Evolutionary conservation across 2,113 vertebrate genomes (phyloP), one percentile per base, ranked within the genome.

Genomic region (Oenanthe oenanthe): DNA sequence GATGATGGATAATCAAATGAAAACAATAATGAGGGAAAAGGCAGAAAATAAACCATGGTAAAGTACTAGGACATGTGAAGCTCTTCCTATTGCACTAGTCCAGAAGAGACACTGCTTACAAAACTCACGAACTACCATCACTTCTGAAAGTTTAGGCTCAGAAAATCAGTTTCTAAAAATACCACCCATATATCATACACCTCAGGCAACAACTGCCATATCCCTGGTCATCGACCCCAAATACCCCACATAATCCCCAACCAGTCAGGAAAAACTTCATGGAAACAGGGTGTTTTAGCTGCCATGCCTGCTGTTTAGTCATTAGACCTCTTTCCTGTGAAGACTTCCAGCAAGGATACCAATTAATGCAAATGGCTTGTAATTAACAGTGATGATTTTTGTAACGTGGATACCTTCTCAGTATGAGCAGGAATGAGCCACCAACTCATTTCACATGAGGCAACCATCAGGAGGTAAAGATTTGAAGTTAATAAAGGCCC

Each of bases 361-460:
- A 94, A 95, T 97, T 96, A 95, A 70, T 74, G 61, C 77, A 96
- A 96, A 96, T 89, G 47, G 80, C 76, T 94, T 96, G 40, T 93
- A 96, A 97, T 97, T 95, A 96, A 71, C 84, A 89, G 79, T 88
- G 86, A 91, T 88, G 89, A 58, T 94, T 93, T 95, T 91, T 91
- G 76, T 95, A 96, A 96, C 7, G 67, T 83, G 87, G 78, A 80
- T 92, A 85, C 66, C 87, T 96, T 78, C 80, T 93, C 83, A 80
- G 75, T 62, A 73, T 29, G 89, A 96, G 76, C 38, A 91, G 84
- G 66, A 90, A 95, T 85, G 84, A 95, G 61, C 93, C 88, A 95
- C 85, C 87, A 95, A 93, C 85, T 95, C 87, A 92, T 89, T 95
- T 97, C 93, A 96, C 92, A 95, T 95, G 91, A 91, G 60, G 81